Percentiles rank a stretch among this genome's conserved stretches.
Evolutionary conservation across 2,113 vertebrate species (phyloP).

Genomic region (Trichechus manatus): DNA sequence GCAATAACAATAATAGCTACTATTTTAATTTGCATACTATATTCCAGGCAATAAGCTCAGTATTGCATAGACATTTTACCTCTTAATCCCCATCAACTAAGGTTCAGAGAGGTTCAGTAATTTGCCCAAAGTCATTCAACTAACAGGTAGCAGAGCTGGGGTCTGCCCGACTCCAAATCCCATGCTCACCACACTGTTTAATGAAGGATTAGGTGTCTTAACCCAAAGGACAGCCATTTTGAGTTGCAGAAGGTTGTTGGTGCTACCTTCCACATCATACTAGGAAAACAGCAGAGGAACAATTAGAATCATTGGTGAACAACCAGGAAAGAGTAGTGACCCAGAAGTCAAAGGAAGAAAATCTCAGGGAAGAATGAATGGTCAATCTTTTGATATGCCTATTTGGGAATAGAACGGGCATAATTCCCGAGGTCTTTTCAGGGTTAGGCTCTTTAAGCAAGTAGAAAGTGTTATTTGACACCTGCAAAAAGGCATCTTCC

Average conservation of each 20-base stretch:
- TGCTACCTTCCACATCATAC: background rate
- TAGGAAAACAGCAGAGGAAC: background rate
- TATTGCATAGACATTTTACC: background rate
- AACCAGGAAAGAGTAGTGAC: background rate
- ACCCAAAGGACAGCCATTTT: background rate
- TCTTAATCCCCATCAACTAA: constrained; percentile 21
- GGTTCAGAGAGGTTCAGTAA: background rate
- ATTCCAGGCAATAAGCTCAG: background rate
- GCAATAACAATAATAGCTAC: background rate
- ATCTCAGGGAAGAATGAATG: constrained; percentile 20
- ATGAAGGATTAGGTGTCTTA: background rate
- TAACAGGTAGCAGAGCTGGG: background rate
- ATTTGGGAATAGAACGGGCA: background rate
- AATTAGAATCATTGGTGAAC: constrained; percentile 38
- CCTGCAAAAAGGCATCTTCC: background rate
- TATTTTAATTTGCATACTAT: constrained; percentile 30
- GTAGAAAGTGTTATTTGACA: background rate
- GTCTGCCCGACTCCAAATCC: background rate
- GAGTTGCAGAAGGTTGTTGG: background rate
- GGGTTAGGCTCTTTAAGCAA: background rate
- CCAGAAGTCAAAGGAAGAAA: constrained; percentile 3
- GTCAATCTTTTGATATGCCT: background rate
- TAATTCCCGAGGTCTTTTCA: background rate
- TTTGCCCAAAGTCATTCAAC: background rate
- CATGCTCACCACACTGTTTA: background rate